A percentile compares a stretch with the other conserved stretches of the same genome.
phyloP scores from a whole-genome alignment of 2,797 vertebrate genomes.

The Crax fasciolata region DNA sequence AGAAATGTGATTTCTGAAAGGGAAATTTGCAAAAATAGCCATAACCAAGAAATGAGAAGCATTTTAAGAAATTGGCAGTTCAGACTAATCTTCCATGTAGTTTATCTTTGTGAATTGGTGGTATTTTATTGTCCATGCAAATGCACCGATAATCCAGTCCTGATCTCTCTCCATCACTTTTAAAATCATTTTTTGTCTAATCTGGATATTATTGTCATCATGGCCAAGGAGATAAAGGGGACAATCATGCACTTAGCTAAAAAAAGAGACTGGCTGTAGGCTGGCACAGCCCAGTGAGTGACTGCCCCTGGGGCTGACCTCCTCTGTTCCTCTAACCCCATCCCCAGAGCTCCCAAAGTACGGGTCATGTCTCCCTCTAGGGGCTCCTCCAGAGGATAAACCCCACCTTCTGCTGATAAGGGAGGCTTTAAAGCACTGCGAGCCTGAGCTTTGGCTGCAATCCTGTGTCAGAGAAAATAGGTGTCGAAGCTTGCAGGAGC shows the following conservation, averaged over 20 bases:
- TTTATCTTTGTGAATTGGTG: constrained; percentile 48
- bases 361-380: constrained; percentile 72
- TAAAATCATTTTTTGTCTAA: not conserved
- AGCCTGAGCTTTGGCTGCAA: not conserved
- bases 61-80: constrained; percentile 67
- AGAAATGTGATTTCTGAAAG: constrained; percentile 79
- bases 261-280: rapidly evolving
- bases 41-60: constrained; percentile 76
- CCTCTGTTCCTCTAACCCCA: rapidly evolving
- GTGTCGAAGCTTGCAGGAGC: not conserved
- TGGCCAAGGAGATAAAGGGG: not conserved
- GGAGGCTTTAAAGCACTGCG: rapidly evolving
- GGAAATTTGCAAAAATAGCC: constrained; percentile 79
- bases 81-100: constrained; percentile 45
- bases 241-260: rapidly evolving
- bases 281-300: rapidly evolving
- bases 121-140: constrained; percentile 41
- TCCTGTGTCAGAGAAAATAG: not conserved
- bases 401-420: not conserved
- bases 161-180: not conserved
- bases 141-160: not conserved
- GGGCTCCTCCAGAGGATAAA: constrained; percentile 21
- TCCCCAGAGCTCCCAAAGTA: constrained; percentile 13
- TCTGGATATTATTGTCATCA: rapidly evolving
- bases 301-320: not conserved